A percentile compares a stretch with the other conserved stretches of the same genome.
These are phyloP conservation scores for Limnothrissa miodon DNA, from an alignment of 2,113 vertebrate genomes.

Conservation along the genomic window DNA sequence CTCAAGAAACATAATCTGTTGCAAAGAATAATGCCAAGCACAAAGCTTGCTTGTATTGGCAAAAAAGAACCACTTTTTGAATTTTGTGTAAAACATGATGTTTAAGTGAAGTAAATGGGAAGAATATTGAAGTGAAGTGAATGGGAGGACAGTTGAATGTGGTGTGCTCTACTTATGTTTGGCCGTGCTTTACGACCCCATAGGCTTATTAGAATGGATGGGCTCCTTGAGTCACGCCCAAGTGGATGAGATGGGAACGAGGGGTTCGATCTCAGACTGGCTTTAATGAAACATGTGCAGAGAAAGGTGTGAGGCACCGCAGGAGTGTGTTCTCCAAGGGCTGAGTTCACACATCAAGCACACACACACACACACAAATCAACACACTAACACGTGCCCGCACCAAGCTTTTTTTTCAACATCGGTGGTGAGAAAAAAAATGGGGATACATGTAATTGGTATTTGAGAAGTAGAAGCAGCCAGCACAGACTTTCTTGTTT, in stretches of 20 bases:
- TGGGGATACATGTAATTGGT: neutral
- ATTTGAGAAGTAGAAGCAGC: neutral
- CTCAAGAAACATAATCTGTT: too few species aligned
- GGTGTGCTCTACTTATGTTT: neutral
- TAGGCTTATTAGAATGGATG: neutral
- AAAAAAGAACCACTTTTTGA: slow-evolving; percentile 62
- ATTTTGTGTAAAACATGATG: slow-evolving; percentile 67
- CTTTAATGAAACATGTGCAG: neutral
- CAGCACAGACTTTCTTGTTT: neutral
- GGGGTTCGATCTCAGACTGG: neutral
- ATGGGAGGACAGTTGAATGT: neutral
- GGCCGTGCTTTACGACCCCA: neutral
- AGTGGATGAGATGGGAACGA: neutral
- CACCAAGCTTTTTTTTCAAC: neutral
- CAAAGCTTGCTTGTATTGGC: slow-evolving; percentile 67
- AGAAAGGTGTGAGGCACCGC: neutral
- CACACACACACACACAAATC: too few species aligned
- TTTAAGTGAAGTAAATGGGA: neutral
- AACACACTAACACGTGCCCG: too few species aligned
- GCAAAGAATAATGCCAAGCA: slow-evolving; percentile 52
- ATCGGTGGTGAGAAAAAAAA: neutral
- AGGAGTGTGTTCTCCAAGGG: neutral
- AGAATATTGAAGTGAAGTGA: neutral
- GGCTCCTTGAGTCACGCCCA: neutral
- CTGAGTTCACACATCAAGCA: neutral